These are phyloP conservation scores for Caenorhabditis sp. DNA, from an alignment of 2,888 invertebrate genomes.

Conservation along the genomic window DNA sequence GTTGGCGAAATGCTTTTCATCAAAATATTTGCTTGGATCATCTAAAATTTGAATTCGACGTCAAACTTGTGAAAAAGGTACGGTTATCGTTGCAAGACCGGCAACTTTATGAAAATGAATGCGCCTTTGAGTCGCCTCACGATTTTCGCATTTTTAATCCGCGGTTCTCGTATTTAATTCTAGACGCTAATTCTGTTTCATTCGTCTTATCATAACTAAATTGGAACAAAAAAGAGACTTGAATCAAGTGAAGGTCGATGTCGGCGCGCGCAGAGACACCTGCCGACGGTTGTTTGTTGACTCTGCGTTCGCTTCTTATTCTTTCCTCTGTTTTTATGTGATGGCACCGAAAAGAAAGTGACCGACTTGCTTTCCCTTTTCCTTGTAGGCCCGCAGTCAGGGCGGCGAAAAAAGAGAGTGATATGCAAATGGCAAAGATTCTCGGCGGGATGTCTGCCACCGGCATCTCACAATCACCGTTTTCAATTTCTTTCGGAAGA, in stretches of 20 bases:
- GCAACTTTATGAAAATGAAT: background rate
- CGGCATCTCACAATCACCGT: background rate
- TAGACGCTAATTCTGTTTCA: background rate
- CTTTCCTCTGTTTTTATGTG: constrained; percentile 23
- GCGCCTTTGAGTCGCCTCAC: constrained; percentile 5
- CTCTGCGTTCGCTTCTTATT: constrained; percentile 18
- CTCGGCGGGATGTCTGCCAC: constrained; percentile 28
- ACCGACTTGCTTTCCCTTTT: constrained; percentile 12
- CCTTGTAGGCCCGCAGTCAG: background rate
- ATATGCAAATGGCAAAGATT: constrained; percentile 40
- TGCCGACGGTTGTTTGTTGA: constrained; percentile 25
- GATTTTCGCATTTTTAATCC: background rate
- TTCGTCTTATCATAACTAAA: background rate
- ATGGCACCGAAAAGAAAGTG: background rate
- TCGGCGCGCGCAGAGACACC: background rate
- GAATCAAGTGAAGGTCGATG: background rate
- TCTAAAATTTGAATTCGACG: background rate
- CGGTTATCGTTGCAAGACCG: background rate
- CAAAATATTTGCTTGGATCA: too few species aligned
- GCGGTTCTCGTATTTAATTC: too few species aligned
- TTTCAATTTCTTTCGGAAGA: background rate
- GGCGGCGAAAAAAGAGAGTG: constrained; percentile 23
- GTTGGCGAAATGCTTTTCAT: too few species aligned
- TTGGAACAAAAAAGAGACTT: background rate
- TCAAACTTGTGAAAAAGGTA: background rate